Conservation (phyloP, 2,888 invertebrate genomes). For the Melanostoma scalare region DNA sequence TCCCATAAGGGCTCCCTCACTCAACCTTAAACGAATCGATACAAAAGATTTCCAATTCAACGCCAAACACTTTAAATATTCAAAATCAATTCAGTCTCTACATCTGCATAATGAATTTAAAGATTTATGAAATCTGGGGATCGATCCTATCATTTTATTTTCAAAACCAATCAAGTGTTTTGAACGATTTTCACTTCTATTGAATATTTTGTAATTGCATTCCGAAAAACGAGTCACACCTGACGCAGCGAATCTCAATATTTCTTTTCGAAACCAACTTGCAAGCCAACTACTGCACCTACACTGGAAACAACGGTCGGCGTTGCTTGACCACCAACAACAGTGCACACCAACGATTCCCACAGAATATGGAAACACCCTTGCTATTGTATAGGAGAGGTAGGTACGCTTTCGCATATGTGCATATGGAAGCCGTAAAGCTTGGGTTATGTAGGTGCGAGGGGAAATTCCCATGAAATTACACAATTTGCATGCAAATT, state of each 20-base stretch:
- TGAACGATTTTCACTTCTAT: conserved; percentile 54
- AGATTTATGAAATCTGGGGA: conserved; percentile 4
- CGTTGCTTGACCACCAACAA: conserved; percentile 49
- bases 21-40: not conserved
- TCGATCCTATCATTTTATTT: too few species aligned
- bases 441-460: not conserved
- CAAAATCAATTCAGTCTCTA: conserved; percentile 16
- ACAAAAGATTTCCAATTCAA: not conserved
- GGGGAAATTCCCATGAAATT: conserved; percentile 64
- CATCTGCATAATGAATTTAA: conserved; percentile 29
- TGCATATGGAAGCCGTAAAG: not conserved
- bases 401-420: not conserved
- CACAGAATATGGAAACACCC: too few species aligned
- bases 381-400: too few species aligned
- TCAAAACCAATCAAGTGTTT: conserved; percentile 48
- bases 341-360: conserved; percentile 6
- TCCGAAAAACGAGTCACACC: conserved; percentile 46
- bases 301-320: conserved; percentile 12
- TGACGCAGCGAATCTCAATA: not conserved
- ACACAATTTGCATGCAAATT: conserved; percentile 71
- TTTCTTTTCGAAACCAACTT: not conserved
- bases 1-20: not conserved
- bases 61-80: conserved; percentile 16
- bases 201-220: conserved; percentile 62
- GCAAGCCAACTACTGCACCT: not conserved